Conservation (phyloP, 2,888 invertebrate genomes). For the Phyto melanocephala region DNA sequence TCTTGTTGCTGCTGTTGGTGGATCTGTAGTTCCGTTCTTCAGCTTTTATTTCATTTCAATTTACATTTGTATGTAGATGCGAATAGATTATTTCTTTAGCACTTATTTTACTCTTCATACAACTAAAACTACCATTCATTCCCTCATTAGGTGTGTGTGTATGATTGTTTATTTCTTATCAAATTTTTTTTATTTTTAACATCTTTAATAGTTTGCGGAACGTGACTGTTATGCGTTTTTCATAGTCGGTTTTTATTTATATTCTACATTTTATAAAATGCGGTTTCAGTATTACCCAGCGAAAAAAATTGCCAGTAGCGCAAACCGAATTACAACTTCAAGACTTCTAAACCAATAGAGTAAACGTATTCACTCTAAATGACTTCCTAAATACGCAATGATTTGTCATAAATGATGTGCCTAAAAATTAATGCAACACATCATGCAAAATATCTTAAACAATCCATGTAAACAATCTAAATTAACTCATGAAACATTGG, state of each 20-base stretch:
- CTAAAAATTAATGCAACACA: too few species aligned
- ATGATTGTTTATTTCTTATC: background rate
- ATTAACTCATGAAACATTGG: too few species aligned
- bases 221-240: constrained; percentile 61
- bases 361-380: too few species aligned
- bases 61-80: background rate
- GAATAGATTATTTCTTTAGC: background rate
- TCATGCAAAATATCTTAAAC: too few species aligned
- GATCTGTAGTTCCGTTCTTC: constrained; percentile 35
- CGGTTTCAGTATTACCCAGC: background rate
- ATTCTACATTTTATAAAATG: too few species aligned
- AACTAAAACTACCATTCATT: constrained; percentile 8
- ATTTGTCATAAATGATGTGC: too few species aligned
- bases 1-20: constrained; percentile 14
- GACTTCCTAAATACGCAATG: too few species aligned
- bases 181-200: constrained; percentile 6
- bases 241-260: background rate
- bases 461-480: too few species aligned
- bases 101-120: background rate
- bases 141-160: background rate
- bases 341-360: too few species aligned
- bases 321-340: too few species aligned
- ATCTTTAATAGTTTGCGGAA: constrained; percentile 48
- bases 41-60: constrained; percentile 25
- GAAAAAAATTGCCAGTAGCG: too few species aligned